phyloP scores from a whole-genome alignment of 1,140 invertebrate species.

The Drosophila navojoa region DNA sequence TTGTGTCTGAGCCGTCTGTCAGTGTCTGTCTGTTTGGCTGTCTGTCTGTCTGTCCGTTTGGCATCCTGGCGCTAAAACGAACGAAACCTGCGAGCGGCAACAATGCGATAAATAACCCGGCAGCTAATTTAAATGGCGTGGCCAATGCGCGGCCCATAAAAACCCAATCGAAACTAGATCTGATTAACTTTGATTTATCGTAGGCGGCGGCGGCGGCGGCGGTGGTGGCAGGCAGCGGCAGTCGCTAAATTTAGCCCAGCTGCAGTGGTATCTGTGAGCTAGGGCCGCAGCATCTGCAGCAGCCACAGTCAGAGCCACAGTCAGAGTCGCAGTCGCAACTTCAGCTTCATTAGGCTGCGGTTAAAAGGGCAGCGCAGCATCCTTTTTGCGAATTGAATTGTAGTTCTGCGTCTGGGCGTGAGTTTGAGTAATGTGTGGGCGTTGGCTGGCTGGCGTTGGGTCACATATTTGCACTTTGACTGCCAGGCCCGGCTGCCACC shows the following conservation, averaged over 20 bases:
- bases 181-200: constrained; percentile 82
- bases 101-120: constrained; percentile 80
- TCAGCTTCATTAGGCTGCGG: constrained; percentile 72
- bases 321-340: constrained; percentile 4
- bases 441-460: constrained; percentile 35
- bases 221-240: constrained; percentile 18
- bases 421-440: constrained; percentile 76
- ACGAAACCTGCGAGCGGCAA: constrained; percentile 74
- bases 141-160: constrained; percentile 57
- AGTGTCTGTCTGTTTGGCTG: constrained; percentile 1
- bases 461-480: constrained; percentile 78
- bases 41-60: constrained; percentile 21
- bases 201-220: constrained; percentile 55
- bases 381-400: constrained; percentile 67
- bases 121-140: constrained; percentile 79
- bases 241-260: constrained; percentile 66
- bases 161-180: constrained; percentile 80
- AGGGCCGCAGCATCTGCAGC: neutral
- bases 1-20: constrained; percentile 66
- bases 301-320: neutral
- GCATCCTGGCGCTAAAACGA: constrained; percentile 79
- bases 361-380: constrained; percentile 53
- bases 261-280: neutral
- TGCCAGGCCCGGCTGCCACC: constrained; percentile 22
- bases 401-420: constrained; percentile 55